Percentiles rank a stretch among this genome's conserved stretches.
Evolutionary conservation across 2,113 vertebrate species (phyloP).

Genomic region (Corythornis cristatus): DNA sequence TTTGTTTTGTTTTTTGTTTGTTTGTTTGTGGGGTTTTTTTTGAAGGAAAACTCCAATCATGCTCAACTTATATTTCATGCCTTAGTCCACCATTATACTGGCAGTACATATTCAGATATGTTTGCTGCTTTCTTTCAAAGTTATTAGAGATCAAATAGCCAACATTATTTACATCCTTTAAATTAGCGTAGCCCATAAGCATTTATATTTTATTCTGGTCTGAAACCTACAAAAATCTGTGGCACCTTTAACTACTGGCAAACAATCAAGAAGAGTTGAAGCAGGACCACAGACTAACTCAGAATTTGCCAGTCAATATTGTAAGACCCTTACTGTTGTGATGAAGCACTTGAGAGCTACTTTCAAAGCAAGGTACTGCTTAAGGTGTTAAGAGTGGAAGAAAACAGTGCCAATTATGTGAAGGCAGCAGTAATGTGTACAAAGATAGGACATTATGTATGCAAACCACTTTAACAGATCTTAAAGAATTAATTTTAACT

Average conservation of each 20-base stretch:
- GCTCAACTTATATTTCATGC: not conserved
- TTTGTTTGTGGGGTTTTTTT: not conserved
- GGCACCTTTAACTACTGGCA: not conserved
- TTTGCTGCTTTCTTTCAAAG: not conserved
- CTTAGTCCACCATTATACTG: not conserved
- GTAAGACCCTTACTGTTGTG: not conserved
- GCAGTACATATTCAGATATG: not conserved
- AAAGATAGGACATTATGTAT: not conserved
- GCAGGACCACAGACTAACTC: not conserved
- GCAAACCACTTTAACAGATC: not conserved
- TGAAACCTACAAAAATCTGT: not conserved
- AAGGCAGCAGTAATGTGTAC: not conserved
- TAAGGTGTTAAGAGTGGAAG: not conserved
- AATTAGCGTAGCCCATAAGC: not conserved
- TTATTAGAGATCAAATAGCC: not conserved
- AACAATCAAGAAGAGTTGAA: not conserved
- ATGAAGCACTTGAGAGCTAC: not conserved
- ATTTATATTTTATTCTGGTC: not conserved
- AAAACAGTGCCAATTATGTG: not conserved
- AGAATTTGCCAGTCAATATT: not conserved
- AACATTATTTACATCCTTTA: not conserved
- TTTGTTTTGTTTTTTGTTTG: too few relatives aligned
- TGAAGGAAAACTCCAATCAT: not conserved
- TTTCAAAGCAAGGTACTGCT: not conserved
- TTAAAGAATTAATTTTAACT: slow-evolving; percentile 7